Percentiles rank a stretch among this genome's conserved stretches.
phyloP scores from a whole-genome alignment of 2,888 invertebrate genomes.

The Ormyrus pomaceus region DNA sequence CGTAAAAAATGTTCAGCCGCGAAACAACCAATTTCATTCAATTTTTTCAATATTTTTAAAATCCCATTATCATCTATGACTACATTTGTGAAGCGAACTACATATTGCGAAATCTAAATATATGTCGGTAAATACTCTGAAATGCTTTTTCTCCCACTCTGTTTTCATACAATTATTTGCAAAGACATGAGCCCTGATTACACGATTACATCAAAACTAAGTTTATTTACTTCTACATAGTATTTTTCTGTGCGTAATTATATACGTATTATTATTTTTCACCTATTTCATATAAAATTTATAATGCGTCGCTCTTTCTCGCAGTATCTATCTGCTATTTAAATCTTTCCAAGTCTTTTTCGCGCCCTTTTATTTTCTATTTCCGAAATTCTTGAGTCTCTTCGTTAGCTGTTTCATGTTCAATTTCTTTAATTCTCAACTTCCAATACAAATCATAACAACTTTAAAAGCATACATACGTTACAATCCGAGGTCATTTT shows the following conservation, averaged over 20 bases:
- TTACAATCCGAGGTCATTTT: background rate
- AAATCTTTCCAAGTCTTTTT: too few relatives aligned
- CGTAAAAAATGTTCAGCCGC: too few relatives aligned
- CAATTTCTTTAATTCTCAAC: background rate
- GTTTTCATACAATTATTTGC: conserved; percentile 14
- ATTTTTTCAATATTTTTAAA: too few relatives aligned
- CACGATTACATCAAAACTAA: conserved; percentile 63
- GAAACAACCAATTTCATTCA: too few relatives aligned
- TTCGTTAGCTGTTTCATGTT: too few relatives aligned
- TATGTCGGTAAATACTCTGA: conserved; percentile 18
- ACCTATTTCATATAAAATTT: conserved; percentile 4
- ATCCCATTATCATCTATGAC: too few relatives aligned
- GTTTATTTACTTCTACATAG: conserved; percentile 42
- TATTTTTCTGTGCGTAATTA: conserved; percentile 59
- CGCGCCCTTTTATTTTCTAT: too few relatives aligned
- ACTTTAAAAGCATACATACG: too few relatives aligned
- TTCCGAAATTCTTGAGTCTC: too few relatives aligned
- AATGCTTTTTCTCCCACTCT: conserved; percentile 22
- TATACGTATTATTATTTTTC: conserved; percentile 30
- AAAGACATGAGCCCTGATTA: conserved; percentile 60
- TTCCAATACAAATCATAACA: background rate
- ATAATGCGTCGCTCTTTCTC: background rate
- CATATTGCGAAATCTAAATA: conserved; percentile 10
- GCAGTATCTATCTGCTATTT: background rate
- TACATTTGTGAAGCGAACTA: background rate